Evolutionary conservation across 2,888 invertebrate species (phyloP), one percentile per base, ranked within the genome.

Genomic region (Pristionchus maxplancki): DNA sequence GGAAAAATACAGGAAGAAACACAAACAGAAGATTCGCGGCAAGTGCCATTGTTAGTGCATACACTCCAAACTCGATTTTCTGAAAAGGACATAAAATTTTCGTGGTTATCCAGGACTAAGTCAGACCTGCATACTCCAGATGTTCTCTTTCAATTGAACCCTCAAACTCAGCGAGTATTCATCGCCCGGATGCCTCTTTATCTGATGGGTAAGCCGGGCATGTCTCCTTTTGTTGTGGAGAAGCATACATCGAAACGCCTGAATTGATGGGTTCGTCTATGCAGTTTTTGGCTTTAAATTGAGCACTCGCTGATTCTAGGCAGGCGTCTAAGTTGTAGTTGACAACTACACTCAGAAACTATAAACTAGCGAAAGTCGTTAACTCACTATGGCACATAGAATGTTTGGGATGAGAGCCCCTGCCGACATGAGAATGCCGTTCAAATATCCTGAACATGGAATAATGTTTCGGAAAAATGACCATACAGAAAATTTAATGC

Each of bases 51-150:
- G 78, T 78, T 28, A 78, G 13, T 5, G 44, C 78, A 28, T 48
- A 78, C 13, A 78, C 44, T 40, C 78, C 78, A 15, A 78, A n/a
- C 44, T 78, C 78, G 48, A 48, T 78, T 48, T 78, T 78, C 78
- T 78, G 48, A 8, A 44, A 78, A 37, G 2, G 17, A 31, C 8
- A 31, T 31, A 64, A 11, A 11, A 34, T 28, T 64, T 31, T 28
- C n/a, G 11, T 31, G 9, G 8, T 31, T 31, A 9, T 8, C 3
- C 11, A 13, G 28, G 1, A 8, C 9, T 8, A 17, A 31, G 28
- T 31, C n/a, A 44, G 9, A 78, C 78, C 44, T 78, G 78, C 40
- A 78, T 78, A n/a, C 78, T 78, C 78, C 78, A 78, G 11, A 78
- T 44, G n/a, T 78, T 78, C 44, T 78, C 78, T 20, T 44, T 78